Evolutionary conservation across 1,140 invertebrate species (phyloP), one percentile per base, ranked within the genome.

Genomic region (Scaptomyza pallida): DNA sequence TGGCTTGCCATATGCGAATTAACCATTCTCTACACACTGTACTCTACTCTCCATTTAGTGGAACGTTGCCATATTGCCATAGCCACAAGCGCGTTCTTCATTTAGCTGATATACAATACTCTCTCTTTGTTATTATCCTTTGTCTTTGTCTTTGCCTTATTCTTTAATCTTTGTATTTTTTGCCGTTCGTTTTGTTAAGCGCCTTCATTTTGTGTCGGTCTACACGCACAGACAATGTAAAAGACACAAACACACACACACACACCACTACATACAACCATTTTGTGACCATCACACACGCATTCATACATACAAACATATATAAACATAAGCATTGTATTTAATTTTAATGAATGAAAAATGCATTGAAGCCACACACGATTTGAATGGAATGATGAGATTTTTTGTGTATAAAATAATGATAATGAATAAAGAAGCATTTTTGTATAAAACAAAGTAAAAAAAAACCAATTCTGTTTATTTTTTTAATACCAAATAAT

Each of bases 361-460:
- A 75, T 68, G 70, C 70, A 69, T 77, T 57, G 57, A 52, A 71
- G 35, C 5, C 5, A 26, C 47, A 43, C 55, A 44, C 44, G 72
- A 63, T 55, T 19, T 13, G 33, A 43, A 80, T 75, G 82, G 70
- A 83, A 52, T 55, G 57, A 89, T 88, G 78, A 89, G 75, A 88
- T 88, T 89, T 74, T 86, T 89, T 89, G 79, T 89, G 75, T 89
- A 89, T 89, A 82, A 83, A 85, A 85, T 89, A 83, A 76, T 89
- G 77, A 80, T 89, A 88, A 88, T 47, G 72, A 89, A 89, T 90
- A 86, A 90, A 86, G 82, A 90, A 78, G 82, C 89, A 90, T 90
- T 90, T 90, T 90, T 90, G 89, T 90, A 90, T 89, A 90, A 90
- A 90, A 90, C 89, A 90, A 90, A 90, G 89, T 82, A 73, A 82